Base-by-base conservation (phyloP, 2,113 vertebrate genomes). In the Pao palembangensis region DNA sequence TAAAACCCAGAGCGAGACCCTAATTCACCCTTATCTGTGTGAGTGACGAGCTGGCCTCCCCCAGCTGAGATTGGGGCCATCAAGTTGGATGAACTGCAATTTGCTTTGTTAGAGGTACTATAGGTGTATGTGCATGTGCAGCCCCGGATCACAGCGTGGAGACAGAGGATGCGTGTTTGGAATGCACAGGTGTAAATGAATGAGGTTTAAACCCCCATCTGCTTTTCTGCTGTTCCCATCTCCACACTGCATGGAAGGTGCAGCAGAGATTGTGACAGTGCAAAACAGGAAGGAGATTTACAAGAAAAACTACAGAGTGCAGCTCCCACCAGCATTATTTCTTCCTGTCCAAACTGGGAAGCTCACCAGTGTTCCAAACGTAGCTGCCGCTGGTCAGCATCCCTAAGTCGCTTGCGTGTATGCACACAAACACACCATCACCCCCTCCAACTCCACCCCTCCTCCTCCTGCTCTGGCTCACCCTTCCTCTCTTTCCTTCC, bases 21-120 rank as follows among this genome's bases (percentile, higher is more conserved):
- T 94, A 93, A 96, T 93, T 94, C 91, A 91, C 90, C 91, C 84
- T 93, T 94, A 87, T 90, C 87, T 88, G 79, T 87, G 86, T 88
- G 85, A 85, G 83, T 79, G 87, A 88, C 76, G 86, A 85, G 85
- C 76, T 78, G 78, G 83, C 78, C 81, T 85, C 80, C 78, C 81
- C 81, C 71, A 72, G 73, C 82, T 82, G 77, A 88, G 87, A 90
- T 89, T 88, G 88, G 84, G 89, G 86, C 85, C 87, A 88, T 83
- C 66, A 80, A 88, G 88, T 85, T 84, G 83, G 75, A 80, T 83
- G 88, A 87, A 89, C 85, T 49, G 76, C 84, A 88, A 89, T 89
- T 89, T 89, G 85, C 85, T 88, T 88, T 90, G 82, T 90, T 87
- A 84, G 80, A 85, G 79, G 80, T 73, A n/a, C 17, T 46, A 6